phyloP scores from a whole-genome alignment of 2,888 invertebrate genomes.

The Lypha dubia region DNA sequence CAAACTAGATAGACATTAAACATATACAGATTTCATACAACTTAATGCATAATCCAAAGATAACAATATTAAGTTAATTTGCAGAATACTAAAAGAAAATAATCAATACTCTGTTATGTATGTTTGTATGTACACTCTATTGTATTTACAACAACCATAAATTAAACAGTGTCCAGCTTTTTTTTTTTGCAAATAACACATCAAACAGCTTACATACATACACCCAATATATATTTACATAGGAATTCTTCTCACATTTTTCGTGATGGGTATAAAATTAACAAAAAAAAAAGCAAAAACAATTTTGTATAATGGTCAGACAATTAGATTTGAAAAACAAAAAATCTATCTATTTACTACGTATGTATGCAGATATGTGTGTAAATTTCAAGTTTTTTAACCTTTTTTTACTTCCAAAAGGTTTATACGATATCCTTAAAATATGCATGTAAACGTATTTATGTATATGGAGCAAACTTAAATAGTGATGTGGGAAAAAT shows the following conservation, averaged over 20 bases:
- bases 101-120: too few species aligned
- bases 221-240: background rate
- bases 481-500: background rate
- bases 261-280: background rate
- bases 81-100: too few species aligned
- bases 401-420: background rate
- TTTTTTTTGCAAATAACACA: background rate
- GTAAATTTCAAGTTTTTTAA: background rate
- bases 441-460: background rate
- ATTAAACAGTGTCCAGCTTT: too few species aligned
- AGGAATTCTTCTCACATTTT: background rate
- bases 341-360: slow-evolving; percentile 3
- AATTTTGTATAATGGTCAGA: slow-evolving; percentile 34
- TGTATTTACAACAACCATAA: too few species aligned
- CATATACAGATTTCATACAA: too few species aligned
- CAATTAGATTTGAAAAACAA: slow-evolving; percentile 51
- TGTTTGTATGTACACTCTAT: too few species aligned
- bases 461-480: background rate
- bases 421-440: background rate
- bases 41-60: too few species aligned
- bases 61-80: too few species aligned
- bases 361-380: background rate
- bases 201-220: background rate
- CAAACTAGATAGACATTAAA: too few species aligned
- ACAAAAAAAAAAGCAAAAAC: slow-evolving; percentile 1